Evolutionary conservation across 2,113 vertebrate species (phyloP).

Genomic region (Myotis davidii): DNA sequence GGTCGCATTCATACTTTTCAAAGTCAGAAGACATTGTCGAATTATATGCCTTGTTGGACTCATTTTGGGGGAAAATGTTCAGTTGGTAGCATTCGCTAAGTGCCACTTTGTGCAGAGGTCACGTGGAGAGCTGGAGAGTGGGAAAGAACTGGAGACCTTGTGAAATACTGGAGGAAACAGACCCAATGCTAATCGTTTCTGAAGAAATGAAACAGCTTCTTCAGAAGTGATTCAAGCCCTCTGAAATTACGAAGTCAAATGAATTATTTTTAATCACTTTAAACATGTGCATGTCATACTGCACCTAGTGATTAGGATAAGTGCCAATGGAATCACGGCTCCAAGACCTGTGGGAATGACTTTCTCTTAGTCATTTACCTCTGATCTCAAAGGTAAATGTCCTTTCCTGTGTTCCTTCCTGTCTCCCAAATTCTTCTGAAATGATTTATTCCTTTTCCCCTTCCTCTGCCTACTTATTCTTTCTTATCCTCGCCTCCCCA

Average conservation of each 20-base stretch:
- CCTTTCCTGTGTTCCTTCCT: neutral
- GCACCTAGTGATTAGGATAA: neutral
- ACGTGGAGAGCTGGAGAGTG: neutral
- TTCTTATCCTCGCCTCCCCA: neutral
- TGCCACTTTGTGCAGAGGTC: neutral
- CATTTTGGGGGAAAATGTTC: neutral
- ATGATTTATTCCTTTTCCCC: neutral
- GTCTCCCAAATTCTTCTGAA: neutral
- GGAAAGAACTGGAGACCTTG: neutral
- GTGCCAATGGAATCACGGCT: neutral
- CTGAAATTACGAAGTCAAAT: neutral
- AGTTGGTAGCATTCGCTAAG: neutral
- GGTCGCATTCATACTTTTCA: neutral
- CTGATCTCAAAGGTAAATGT: neutral
- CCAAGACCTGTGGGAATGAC: neutral
- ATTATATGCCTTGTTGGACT: constrained; percentile 7
- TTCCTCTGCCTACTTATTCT: neutral
- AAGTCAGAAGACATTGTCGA: neutral
- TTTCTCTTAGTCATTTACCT: neutral
- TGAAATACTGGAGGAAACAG: neutral
- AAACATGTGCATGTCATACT: neutral
- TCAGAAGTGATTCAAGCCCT: neutral
- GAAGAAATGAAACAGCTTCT: neutral
- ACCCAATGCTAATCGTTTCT: neutral
- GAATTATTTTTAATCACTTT: neutral